Conservation (phyloP, 1,140 invertebrate species). For the Drosophila lowei region DNA sequence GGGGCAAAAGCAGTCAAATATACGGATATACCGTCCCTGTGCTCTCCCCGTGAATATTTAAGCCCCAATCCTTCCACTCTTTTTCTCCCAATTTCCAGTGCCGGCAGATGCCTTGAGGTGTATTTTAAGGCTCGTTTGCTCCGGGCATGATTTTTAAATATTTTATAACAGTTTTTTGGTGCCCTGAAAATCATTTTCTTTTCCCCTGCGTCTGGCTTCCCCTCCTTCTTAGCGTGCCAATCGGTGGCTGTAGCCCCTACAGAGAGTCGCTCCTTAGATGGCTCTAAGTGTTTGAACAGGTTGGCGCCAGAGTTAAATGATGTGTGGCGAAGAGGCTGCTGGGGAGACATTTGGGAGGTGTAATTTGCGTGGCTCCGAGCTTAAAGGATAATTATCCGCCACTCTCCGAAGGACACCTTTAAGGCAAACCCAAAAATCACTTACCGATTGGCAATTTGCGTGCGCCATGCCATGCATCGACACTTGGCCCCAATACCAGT, state of each 20-base stretch:
- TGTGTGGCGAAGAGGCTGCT: conserved; percentile 54
- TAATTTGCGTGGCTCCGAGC: conserved; percentile 12
- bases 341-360: conserved; percentile 56
- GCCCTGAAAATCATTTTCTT: conserved; percentile 44
- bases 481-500: conserved; percentile 51
- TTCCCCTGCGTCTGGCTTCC: too few species aligned
- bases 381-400: not conserved
- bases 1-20: conserved; percentile 13
- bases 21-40: too few species aligned
- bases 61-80: conserved; percentile 24
- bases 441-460: conserved; percentile 69
- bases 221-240: conserved; percentile 6
- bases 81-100: conserved; percentile 12
- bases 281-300: conserved; percentile 55
- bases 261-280: too few species aligned
- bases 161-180: conserved; percentile 68
- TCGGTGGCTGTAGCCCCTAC: too few species aligned
- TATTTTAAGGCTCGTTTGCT: conserved; percentile 58
- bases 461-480: conserved; percentile 43
- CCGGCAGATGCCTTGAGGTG: conserved; percentile 15
- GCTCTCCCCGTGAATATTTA: conserved; percentile 23
- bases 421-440: conserved; percentile 45
- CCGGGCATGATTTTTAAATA: conserved; percentile 74
- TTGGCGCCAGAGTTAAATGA: conserved; percentile 67
- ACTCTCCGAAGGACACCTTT: not conserved